Conservation (phyloP, 2,888 invertebrate genomes). For the Brenthis daphne region DNA sequence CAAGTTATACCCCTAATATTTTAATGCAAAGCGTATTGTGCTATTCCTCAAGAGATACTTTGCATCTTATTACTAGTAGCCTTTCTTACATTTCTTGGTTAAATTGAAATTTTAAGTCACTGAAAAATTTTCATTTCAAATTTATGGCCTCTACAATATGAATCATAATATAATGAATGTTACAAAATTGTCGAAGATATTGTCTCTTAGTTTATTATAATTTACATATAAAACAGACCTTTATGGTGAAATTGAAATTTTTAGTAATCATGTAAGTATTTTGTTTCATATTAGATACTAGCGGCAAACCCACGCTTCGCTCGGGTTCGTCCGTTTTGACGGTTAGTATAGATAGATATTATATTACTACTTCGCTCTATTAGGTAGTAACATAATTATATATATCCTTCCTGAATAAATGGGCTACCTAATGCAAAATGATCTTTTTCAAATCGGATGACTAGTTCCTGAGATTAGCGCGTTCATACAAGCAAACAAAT, state of each 20-base stretch:
- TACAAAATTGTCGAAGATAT: background rate
- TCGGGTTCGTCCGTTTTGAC: no score
- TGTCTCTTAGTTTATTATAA: background rate
- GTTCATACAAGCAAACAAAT: no score
- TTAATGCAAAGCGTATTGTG: slow-evolving; percentile 19
- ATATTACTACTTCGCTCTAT: no score
- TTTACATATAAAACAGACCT: background rate
- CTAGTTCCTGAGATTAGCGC: no score
- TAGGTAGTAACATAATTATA: no score
- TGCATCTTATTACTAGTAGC: slow-evolving; percentile 22
- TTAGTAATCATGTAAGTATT: background rate
- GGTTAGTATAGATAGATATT: no score
- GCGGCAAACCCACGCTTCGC: no score
- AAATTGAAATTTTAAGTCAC: slow-evolving; percentile 12
- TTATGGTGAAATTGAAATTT: background rate
- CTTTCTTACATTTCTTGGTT: slow-evolving; percentile 3
- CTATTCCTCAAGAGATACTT: slow-evolving; percentile 17
- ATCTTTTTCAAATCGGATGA: no score
- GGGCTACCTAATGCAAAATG: no score
- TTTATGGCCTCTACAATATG: slow-evolving; percentile 1
- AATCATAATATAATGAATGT: background rate
- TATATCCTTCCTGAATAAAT: no score
- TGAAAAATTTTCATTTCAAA: slow-evolving; percentile 15
- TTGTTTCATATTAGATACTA: no score
- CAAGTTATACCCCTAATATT: slow-evolving; percentile 16